Evolutionary conservation across 2,888 invertebrate species (phyloP).

Genomic region (Rhingia campestris): DNA sequence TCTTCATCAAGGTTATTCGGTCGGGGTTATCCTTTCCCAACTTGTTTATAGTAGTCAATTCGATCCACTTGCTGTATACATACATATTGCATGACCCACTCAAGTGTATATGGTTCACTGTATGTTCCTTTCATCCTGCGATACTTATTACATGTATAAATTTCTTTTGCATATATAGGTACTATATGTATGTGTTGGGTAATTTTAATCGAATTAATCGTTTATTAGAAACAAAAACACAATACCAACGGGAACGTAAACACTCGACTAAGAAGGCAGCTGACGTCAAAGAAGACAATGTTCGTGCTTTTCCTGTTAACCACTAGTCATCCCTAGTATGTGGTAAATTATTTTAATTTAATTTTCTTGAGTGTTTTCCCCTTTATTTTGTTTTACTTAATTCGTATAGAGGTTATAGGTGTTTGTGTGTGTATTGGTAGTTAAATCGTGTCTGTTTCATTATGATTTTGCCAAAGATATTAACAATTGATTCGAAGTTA

Average conservation of each 20-base stretch:
- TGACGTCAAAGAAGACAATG: slow-evolving; percentile 50
- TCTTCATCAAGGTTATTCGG: neutral
- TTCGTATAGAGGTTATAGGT: neutral
- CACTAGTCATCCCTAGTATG: neutral
- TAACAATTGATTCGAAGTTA: slow-evolving; percentile 3
- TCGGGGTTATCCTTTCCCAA: slow-evolving; percentile 17
- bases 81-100: slow-evolving; percentile 16
- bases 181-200: slow-evolving; percentile 8
- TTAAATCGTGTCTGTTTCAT: neutral
- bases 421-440: no score
- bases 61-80: neutral
- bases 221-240: slow-evolving; percentile 51
- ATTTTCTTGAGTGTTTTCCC: slow-evolving; percentile 42
- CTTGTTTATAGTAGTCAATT: neutral
- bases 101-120: slow-evolving; percentile 2
- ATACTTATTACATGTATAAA: neutral
- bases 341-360: slow-evolving; percentile 46
- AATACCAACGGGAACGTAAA: slow-evolving; percentile 30
- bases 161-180: neutral
- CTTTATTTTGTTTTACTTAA: neutral
- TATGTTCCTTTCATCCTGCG: neutral
- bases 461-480: slow-evolving; percentile 2
- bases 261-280: neutral
- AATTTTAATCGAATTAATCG: slow-evolving; percentile 62
- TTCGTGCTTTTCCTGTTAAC: neutral